Conservation (phyloP, 2,888 invertebrate species). For the Athalia circularis region DNA sequence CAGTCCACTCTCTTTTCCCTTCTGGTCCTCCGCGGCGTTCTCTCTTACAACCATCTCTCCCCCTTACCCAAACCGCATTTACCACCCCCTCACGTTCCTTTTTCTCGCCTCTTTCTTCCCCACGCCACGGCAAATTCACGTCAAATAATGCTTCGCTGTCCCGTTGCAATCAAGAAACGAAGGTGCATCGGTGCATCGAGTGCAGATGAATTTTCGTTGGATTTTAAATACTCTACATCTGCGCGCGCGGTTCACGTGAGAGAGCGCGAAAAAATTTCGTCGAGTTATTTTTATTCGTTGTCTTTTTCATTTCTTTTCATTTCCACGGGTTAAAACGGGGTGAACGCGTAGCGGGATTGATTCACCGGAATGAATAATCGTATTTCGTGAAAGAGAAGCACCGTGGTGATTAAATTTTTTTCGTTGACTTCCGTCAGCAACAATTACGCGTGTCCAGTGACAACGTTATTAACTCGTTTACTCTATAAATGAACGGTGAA, state of each 20-base stretch:
- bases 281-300: too few species aligned
- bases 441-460: too few species aligned
- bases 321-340: too few species aligned
- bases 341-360: too few species aligned
- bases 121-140: conserved; percentile 38
- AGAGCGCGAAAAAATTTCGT: too few species aligned
- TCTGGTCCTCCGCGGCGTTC: conserved; percentile 47
- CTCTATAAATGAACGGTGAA: too few species aligned
- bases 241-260: too few species aligned
- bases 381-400: background rate
- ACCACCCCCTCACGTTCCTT: conserved; percentile 39
- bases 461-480: too few species aligned
- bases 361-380: background rate
- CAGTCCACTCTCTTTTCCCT: conserved; percentile 61
- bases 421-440: too few species aligned
- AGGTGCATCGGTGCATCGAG: conserved; percentile 36
- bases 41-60: conserved; percentile 50
- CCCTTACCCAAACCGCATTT: conserved; percentile 51
- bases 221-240: background rate
- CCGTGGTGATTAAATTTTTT: too few species aligned
- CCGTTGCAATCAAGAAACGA: conserved; percentile 56
- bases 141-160: conserved; percentile 48
- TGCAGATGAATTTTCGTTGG: background rate
- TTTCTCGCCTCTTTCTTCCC: conserved; percentile 53
- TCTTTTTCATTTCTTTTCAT: too few species aligned